Evolutionary conservation across 2,113 vertebrate genomes (phyloP).

Genomic region (Ariopsis seemanni): DNA sequence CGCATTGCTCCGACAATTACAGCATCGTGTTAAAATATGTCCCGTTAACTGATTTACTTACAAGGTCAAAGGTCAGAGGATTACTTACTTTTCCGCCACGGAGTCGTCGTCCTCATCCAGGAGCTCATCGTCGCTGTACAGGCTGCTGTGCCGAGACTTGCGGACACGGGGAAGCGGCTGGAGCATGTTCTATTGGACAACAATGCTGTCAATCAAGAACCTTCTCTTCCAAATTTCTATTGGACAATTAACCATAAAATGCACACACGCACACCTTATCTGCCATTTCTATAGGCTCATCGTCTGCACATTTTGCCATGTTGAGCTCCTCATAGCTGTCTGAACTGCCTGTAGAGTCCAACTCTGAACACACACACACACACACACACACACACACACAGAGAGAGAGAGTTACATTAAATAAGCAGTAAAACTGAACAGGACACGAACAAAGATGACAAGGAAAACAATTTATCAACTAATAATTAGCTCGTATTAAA

Average conservation of each 20-base stretch:
- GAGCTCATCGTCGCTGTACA: conserved; percentile 73
- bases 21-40: background rate
- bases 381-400: conserved; percentile 16
- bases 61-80: background rate
- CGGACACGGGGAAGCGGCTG: conserved; percentile 52
- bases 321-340: conserved; percentile 67
- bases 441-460: background rate
- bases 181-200: conserved; percentile 59
- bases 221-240: background rate
- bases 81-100: conserved; percentile 53
- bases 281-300: conserved; percentile 53
- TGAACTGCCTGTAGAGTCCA: conserved; percentile 56
- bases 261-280: conserved; percentile 58
- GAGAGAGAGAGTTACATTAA: background rate
- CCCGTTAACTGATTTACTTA: background rate
- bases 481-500: background rate
- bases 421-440: background rate
- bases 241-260: conserved; percentile 1
- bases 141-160: conserved; percentile 52
- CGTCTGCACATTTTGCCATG: background rate
- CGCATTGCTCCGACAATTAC: background rate
- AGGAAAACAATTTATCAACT: background rate
- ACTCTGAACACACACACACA: conserved; percentile 43
- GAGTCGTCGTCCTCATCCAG: conserved; percentile 58
- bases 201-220: background rate